Base-by-base conservation (phyloP, 1,140 invertebrate genomes). In the Potamilus streckersoni region DNA sequence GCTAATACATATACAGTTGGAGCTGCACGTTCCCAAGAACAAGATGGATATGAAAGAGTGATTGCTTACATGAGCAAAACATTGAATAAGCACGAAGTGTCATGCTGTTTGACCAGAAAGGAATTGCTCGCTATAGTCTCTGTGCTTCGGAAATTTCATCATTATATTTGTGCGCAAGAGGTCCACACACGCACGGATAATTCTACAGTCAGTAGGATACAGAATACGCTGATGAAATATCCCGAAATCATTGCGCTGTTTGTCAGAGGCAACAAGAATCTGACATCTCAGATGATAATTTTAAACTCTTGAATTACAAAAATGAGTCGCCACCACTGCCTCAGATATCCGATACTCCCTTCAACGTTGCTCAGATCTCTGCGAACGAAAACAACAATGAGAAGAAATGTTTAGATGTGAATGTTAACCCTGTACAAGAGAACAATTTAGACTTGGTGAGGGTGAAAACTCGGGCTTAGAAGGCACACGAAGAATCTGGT, bases 101-200 rank as follows among this genome's bases (percentile, higher is more conserved):
- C 90, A 12, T 93, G 93, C 80, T 84, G 82, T 73, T 66, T 77
- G 4, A 83, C 83, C 14, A 20, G 76, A 13, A 84, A 78, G 61
- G 81, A 84, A 71, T 60, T 84, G 17, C 68, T 82, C 8, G 81
- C 82, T 20, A 69, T 82, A 17, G 69, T 82, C 13, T 17, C 55
- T 55, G 68, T 49, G 14, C 55, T 80, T 19, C 69, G 74, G 63
- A 15, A 78, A 14, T 83, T 83, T 69, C 60, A 79, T 38, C 58
- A 49, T 19, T 84, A 49, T 49, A 38, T 84, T 16, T 77, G 73
- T 64, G 82, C 83, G 13, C 58, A 72, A 67, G 60, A 73, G 63
- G 76, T 87, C 27, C 57, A 78, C 0, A 38, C 85, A 11, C 23
- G 76, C 16, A 86, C 81, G 2, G 82, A 86, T 67, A 82, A 86